A percentile compares a stretch with the other conserved stretches of the same genome.
These are phyloP conservation scores for Amia ocellicauda DNA, from an alignment of 2,113 vertebrate genomes.

Conservation along the genomic window DNA sequence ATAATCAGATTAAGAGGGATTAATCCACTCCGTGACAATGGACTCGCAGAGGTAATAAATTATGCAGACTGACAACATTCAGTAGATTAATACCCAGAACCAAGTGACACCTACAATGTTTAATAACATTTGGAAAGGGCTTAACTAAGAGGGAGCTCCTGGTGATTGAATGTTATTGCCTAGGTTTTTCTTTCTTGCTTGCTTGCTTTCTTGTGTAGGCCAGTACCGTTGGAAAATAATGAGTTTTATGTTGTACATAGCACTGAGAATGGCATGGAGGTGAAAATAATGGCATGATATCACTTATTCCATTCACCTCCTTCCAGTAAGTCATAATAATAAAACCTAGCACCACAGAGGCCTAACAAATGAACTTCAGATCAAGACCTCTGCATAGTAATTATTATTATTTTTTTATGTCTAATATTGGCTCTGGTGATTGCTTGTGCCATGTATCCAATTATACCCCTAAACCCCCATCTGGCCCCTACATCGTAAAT, in stretches of 20 bases:
- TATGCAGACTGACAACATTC: constrained; percentile 18
- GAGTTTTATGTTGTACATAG: constrained; percentile 1
- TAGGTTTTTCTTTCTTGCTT: constrained; percentile 9
- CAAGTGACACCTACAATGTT: neutral
- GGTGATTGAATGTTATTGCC: constrained; percentile 18
- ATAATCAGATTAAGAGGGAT: constrained; percentile 25
- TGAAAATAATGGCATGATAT: constrained; percentile 9
- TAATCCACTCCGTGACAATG: constrained; percentile 20
- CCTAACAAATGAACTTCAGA: too few relatives aligned
- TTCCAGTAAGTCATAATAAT: too few relatives aligned
- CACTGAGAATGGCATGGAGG: constrained; percentile 5
- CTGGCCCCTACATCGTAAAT: too few relatives aligned
- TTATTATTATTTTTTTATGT: constrained; percentile 28
- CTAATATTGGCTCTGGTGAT: constrained; percentile 9
- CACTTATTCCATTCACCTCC: constrained; percentile 14
- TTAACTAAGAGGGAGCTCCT: constrained; percentile 7
- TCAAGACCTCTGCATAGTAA: constrained; percentile 27
- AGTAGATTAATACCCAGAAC: constrained; percentile 22
- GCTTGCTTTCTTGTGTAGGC: constrained; percentile 4
- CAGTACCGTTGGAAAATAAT: neutral
- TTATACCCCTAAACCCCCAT: too few relatives aligned
- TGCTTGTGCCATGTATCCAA: neutral
- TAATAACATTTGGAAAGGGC: neutral
- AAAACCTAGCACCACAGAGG: too few relatives aligned
- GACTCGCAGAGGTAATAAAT: constrained; percentile 19